phyloP scores from a whole-genome alignment of 2,797 vertebrate species.

The Amblyraja radiata region DNA sequence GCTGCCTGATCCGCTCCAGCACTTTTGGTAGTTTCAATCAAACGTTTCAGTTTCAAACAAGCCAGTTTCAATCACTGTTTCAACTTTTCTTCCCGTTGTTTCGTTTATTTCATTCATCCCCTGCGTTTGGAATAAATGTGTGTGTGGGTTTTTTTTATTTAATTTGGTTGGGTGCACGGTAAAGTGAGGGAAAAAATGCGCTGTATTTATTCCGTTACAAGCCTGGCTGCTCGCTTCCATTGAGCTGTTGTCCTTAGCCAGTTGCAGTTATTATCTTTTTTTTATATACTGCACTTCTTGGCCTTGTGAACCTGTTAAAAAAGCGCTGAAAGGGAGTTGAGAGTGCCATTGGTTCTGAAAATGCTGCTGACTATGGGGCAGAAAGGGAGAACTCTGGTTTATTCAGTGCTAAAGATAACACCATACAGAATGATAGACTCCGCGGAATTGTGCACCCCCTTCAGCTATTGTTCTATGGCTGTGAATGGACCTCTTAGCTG shows the following conservation, averaged over 20 bases:
- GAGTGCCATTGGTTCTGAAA: slow-evolving; percentile 79
- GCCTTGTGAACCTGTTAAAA: slow-evolving; percentile 88
- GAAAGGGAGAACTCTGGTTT: slow-evolving; percentile 78
- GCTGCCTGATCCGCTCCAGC: too few species aligned
- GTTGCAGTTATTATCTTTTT: slow-evolving; percentile 78
- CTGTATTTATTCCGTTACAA: slow-evolving; percentile 44
- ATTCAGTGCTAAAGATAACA: slow-evolving; percentile 93
- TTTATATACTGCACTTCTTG: slow-evolving; percentile 89
- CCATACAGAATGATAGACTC: slow-evolving; percentile 96
- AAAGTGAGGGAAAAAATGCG: neutral
- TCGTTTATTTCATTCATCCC: neutral
- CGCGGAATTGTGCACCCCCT: slow-evolving; percentile 85
- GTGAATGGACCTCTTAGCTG: slow-evolving; percentile 88
- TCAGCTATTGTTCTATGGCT: slow-evolving; percentile 70
- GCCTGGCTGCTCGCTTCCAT: slow-evolving; percentile 67
- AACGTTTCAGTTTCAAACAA: too few species aligned
- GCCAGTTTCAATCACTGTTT: too few species aligned
- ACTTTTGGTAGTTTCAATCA: too few species aligned
- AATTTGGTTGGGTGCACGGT: neutral
- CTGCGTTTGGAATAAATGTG: neutral
- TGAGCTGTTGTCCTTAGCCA: slow-evolving; percentile 63
- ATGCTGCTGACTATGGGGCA: slow-evolving; percentile 73
- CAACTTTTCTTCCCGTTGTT: neutral
- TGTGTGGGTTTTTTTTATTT: too few species aligned
- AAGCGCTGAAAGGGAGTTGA: slow-evolving; percentile 73